Percentiles rank a stretch among this genome's conserved stretches.
Evolutionary conservation across 2,113 vertebrate genomes (phyloP).

Genomic region (Pseudorectes ferrugineus): DNA sequence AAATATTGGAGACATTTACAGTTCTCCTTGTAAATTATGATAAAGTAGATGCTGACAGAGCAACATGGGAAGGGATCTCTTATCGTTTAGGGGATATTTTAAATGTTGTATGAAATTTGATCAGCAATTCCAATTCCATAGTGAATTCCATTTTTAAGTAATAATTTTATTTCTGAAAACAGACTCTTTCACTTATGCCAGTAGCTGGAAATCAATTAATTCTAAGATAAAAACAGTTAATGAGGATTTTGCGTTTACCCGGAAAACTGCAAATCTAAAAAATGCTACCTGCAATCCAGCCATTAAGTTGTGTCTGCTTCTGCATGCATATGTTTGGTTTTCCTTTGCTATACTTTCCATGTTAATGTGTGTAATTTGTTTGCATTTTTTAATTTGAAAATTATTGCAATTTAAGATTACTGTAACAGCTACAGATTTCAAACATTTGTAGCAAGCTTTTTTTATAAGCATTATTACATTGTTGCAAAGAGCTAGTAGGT

Average conservation of each 20-base stretch:
- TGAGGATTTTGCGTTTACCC: background rate
- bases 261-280: background rate
- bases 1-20: background rate
- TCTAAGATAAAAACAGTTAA: background rate
- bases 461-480: background rate
- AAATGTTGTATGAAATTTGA: background rate
- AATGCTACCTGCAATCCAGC: background rate
- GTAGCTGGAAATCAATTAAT: background rate
- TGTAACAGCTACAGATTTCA: background rate
- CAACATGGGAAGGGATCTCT: background rate
- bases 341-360: background rate
- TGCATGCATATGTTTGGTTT: background rate
- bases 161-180: background rate
- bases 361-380: background rate
- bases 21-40: conserved; percentile 10
- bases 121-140: background rate
- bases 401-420: background rate
- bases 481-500: background rate
- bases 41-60: background rate
- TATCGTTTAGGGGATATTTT: background rate
- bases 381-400: background rate
- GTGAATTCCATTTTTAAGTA: background rate
- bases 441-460: background rate
- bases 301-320: background rate
- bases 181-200: background rate